Conservation (phyloP, 2,888 invertebrate genomes). For the Limenitis camilla region DNA sequence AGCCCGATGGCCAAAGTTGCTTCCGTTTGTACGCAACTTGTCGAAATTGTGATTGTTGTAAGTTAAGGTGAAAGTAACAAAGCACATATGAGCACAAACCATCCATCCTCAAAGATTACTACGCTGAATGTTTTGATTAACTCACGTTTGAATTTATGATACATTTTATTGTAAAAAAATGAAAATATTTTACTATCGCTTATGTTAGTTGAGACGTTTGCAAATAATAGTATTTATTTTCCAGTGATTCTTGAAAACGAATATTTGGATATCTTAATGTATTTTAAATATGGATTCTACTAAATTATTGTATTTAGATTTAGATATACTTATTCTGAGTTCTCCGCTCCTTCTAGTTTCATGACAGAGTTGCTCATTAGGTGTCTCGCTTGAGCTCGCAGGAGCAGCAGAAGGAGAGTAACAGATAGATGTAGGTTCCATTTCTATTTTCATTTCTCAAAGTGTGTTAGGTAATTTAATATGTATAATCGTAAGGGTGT, state of each 20-base stretch:
- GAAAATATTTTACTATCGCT: conserved; percentile 69
- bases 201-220: conserved; percentile 71
- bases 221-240: conserved; percentile 71
- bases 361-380: conserved; percentile 29
- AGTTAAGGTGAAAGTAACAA: conserved; percentile 61
- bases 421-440: conserved; percentile 18
- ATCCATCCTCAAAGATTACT: conserved; percentile 69
- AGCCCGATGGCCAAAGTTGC: conserved; percentile 13
- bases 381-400: conserved; percentile 17
- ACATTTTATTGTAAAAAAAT: conserved; percentile 71
- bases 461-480: conserved; percentile 55
- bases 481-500: conserved; percentile 56
- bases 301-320: conserved; percentile 48
- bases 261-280: conserved; percentile 53
- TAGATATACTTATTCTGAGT: conserved; percentile 41
- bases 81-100: conserved; percentile 73
- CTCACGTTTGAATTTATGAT: conserved; percentile 74
- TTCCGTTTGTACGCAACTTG: conserved; percentile 32
- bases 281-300: conserved; percentile 60
- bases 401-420: conserved; percentile 16
- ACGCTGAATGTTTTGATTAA: conserved; percentile 69
- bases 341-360: conserved; percentile 45
- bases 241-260: conserved; percentile 54
- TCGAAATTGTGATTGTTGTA: conserved; percentile 66
- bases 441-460: conserved; percentile 34